A percentile compares a stretch with the other conserved stretches of the same genome.
phyloP scores from a whole-genome alignment of 2,888 invertebrate genomes.

The Lamproptera curius region DNA sequence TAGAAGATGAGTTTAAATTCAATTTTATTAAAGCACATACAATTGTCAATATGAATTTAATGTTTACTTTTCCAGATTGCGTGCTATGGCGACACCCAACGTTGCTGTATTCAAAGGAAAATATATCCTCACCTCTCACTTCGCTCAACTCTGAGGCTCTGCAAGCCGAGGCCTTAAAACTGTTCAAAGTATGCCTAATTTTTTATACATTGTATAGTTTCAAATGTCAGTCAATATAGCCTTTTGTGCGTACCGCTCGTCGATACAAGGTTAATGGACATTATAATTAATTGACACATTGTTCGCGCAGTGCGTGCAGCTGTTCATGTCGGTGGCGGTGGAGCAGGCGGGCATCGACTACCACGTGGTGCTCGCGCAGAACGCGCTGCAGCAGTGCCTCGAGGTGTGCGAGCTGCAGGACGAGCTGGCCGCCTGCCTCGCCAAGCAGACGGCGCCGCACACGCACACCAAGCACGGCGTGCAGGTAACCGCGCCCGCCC shows the following conservation, averaged over 20 bases:
- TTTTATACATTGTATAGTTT: background rate
- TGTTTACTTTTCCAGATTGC: slow-evolving; percentile 79
- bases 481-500: slow-evolving; percentile 74
- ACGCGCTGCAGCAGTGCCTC: slow-evolving; percentile 94
- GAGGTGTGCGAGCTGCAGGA: slow-evolving; percentile 94
- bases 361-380: slow-evolving; percentile 97
- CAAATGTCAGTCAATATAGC: too few species aligned
- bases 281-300: too few species aligned
- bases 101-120: slow-evolving; percentile 93
- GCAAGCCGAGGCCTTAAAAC: slow-evolving; percentile 94
- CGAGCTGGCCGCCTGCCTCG: slow-evolving; percentile 94
- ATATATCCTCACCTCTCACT: slow-evolving; percentile 92
- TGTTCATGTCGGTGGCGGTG: slow-evolving; percentile 97
- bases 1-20: too few species aligned
- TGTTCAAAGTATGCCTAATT: slow-evolving; percentile 87
- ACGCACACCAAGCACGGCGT: slow-evolving; percentile 89
- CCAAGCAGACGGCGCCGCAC: slow-evolving; percentile 95
- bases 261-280: too few species aligned
- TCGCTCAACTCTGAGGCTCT: slow-evolving; percentile 92
- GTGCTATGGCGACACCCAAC: slow-evolving; percentile 96
- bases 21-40: too few species aligned
- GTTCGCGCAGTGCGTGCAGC: slow-evolving; percentile 88
- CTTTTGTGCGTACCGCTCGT: too few species aligned
- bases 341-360: slow-evolving; percentile 98
- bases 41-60: slow-evolving; percentile 18